Evolutionary conservation across 1,140 invertebrate species (phyloP).

Genomic region (Drosophila baimaii): DNA sequence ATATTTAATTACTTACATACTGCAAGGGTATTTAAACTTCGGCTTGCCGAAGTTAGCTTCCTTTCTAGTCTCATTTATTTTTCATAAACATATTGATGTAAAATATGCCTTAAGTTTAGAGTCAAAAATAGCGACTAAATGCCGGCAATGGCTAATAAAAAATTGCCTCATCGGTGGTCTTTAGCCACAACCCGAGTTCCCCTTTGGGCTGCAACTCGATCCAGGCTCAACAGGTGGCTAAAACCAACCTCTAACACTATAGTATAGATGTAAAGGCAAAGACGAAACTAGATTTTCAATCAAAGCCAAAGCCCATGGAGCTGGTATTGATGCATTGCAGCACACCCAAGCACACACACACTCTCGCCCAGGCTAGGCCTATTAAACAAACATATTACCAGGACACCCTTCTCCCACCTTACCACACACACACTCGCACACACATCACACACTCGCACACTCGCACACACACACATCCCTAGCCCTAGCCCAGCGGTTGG

Average conservation of each 20-base stretch:
- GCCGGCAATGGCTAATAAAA: too few relatives aligned
- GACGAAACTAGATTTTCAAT: not conserved
- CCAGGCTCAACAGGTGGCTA: not conserved
- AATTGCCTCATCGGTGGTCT: too few relatives aligned
- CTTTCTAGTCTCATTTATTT: too few relatives aligned
- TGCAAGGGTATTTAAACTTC: too few relatives aligned
- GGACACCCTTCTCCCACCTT: not conserved
- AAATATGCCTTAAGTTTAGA: too few relatives aligned
- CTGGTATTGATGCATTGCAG: constrained; percentile 29
- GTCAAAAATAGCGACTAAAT: too few relatives aligned
- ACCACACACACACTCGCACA: not conserved
- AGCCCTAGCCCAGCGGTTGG: constrained; percentile 33
- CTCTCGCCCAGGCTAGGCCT: constrained; percentile 54
- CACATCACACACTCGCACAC: not conserved
- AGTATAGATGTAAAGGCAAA: not conserved
- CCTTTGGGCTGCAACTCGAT: too few relatives aligned
- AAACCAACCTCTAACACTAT: not conserved
- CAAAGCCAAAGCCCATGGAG: constrained; percentile 1
- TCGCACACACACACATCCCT: not conserved
- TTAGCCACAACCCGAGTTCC: too few relatives aligned
- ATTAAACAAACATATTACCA: constrained; percentile 78
- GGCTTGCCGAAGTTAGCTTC: too few relatives aligned
- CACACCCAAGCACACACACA: not conserved
- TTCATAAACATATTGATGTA: too few relatives aligned
- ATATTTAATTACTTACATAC: too few relatives aligned